Percentiles rank a stretch among this genome's conserved stretches.
These are phyloP conservation scores for Dicentrarchus labrax DNA, from an alignment of 2,113 vertebrate species.

Conservation along the genomic window DNA sequence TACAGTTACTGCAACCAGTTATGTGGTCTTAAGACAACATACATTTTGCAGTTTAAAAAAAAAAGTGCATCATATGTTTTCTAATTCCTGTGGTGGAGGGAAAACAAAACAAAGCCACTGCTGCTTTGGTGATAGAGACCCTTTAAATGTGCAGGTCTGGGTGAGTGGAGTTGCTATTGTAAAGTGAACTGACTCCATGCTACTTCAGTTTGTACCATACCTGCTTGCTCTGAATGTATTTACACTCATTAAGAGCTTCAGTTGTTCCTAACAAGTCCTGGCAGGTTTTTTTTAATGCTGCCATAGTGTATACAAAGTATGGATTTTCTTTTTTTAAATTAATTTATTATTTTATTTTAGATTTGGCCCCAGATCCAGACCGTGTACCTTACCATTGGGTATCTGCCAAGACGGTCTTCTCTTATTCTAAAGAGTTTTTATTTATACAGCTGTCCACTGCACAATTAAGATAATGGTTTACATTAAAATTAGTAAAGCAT, in stretches of 20 bases:
- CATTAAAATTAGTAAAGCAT: background rate
- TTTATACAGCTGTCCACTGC: background rate
- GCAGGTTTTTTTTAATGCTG: background rate
- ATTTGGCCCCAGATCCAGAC: too few relatives aligned
- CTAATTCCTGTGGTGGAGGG: too few relatives aligned
- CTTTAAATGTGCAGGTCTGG: background rate
- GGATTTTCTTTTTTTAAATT: background rate
- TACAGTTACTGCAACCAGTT: too few relatives aligned
- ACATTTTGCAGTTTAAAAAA: background rate
- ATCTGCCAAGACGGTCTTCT: too few relatives aligned
- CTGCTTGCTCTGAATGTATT: background rate
- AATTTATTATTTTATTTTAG: too few relatives aligned
- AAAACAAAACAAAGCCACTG: background rate
- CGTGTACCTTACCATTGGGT: too few relatives aligned
- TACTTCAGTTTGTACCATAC: background rate
- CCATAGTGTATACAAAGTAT: background rate
- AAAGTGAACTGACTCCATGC: background rate
- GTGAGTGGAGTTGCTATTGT: background rate
- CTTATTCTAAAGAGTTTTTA: background rate
- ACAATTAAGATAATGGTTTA: background rate
- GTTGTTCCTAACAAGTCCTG: too few relatives aligned
- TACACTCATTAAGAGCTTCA: background rate
- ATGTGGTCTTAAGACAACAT: too few relatives aligned
- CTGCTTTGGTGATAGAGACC: background rate
- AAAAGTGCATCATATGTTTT: background rate